phyloP scores from a whole-genome alignment of 2,797 vertebrate species.

The Ambastaia sidthimunki region DNA sequence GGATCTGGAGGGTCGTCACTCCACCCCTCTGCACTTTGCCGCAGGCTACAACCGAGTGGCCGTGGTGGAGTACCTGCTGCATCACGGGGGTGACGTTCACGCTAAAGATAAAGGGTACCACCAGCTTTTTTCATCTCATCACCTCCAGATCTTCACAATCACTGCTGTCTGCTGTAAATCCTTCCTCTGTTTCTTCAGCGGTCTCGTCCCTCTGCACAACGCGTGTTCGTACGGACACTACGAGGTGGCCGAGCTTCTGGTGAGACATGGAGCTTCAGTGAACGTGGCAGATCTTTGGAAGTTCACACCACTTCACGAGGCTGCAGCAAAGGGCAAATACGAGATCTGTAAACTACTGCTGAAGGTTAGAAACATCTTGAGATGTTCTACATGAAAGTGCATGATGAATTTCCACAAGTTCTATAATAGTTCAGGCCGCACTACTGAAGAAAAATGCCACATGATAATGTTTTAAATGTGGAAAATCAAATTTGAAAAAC shows the following conservation, averaged over 20 bases:
- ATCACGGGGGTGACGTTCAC: slow-evolving; percentile 96
- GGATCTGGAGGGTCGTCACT: slow-evolving; percentile 96
- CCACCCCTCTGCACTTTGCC: slow-evolving; percentile 95
- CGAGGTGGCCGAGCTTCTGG: slow-evolving; percentile 94
- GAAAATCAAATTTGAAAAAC: no score
- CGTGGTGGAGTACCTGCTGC: slow-evolving; percentile 94
- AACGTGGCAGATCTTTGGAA: slow-evolving; percentile 99
- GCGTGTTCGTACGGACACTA: slow-evolving; percentile 98
- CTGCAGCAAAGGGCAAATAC: slow-evolving; percentile 98
- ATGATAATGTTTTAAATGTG: no score
- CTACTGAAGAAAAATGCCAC: no score
- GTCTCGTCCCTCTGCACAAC: slow-evolving; percentile 96
- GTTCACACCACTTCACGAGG: slow-evolving; percentile 97
- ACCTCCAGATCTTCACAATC: no score
- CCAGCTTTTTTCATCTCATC: not conserved
- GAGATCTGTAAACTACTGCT: slow-evolving; percentile 98
- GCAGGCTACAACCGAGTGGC: slow-evolving; percentile 96
- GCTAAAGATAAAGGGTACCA: slow-evolving; percentile 98
- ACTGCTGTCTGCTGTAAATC: not conserved
- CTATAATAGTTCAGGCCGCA: no score
- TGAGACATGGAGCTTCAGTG: slow-evolving; percentile 95
- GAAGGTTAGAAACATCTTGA: slow-evolving; percentile 76
- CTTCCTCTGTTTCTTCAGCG: slow-evolving; percentile 72
- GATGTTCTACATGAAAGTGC: no score
- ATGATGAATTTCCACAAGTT: no score